Base-by-base conservation (phyloP, 2,113 vertebrate species). In the Prietella phreatophila region DNA sequence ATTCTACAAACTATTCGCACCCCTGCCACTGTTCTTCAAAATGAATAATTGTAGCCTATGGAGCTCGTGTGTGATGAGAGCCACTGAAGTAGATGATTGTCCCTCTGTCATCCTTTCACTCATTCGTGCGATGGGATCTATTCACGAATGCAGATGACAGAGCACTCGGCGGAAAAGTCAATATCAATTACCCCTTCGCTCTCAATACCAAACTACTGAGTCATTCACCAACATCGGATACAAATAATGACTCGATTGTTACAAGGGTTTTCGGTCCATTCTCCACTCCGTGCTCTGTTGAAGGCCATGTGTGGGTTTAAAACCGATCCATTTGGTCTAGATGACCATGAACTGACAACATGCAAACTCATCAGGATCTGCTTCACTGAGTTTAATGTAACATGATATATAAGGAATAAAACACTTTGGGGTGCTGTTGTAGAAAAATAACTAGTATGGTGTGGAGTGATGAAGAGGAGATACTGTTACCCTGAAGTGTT, bases 81-180 rank as follows among this genome's bases (percentile, higher is more conserved):
- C 55, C 84, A 61, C 14, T 78, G 84, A 39, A 71, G 63, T 11
- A 86, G 73, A 89, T 83, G 83, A 89, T 84, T 75, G 42, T 89
- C 61, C 84, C 69, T 14, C 4, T 17, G 55, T 82, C 86, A 60
- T 76, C 69, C 20, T 80, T 88, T 78, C 55, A 17, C 76, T 27
- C 76, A 69, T 85, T 25, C 22, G 60, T 67, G 79, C 60, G 83
- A 88, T 55, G 80, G 55, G 60, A 85, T 83, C 79, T 85, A 73
- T 19, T 83, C 82, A 76, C 27, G 60, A 87, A 86, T 56, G 69
- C 86, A 88, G 89, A 90, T 86, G 86, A 90, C 89, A 88, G 88
- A 88, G 79, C 86, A 71, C 79, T 25, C 36, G 42, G 83, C 42
- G 5, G 71, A 88, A 55, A 88, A 83, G 86, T 90, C 86, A 83